Evolutionary conservation across 2,888 invertebrate species (phyloP), one percentile per base, ranked within the genome.

Genomic region (Sarcophaga carnaria): DNA sequence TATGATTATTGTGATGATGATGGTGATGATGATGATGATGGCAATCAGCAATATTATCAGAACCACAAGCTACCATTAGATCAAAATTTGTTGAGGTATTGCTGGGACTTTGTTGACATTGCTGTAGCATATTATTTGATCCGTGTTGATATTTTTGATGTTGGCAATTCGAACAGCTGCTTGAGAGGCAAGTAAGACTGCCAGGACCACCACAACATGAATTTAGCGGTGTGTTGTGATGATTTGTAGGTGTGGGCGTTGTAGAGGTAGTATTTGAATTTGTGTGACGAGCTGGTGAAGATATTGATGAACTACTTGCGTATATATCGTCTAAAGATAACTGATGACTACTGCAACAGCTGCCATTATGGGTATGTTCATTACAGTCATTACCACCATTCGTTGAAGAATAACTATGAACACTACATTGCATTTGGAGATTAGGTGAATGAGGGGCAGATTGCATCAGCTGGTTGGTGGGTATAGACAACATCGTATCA

Each of bases 401-500:
- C 54, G 5, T 54, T 54, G 87, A 88, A 12, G 88, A 84, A 49
- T 89, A 90, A 60, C 88, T 63, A n/a, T 77, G 77, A 54, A 69
- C 76, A 80, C 86, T 89, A 70, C 88, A 89, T 49, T 90, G 90
- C 37, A 90, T 87, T 88, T 89, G 88, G 10, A 82, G 82, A 5
- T 94, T 93, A 60, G 94, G 94, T 62, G 94, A 93, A 89, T 94
- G 94, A 14, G 94, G 94, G 64, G 95, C 94, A 59, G 91, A 91
- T 47, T 92, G 83, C 80, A 92, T 89, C 83, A 92, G 91, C 81
- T 92, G 91, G 62, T 89, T 90, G 67, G 89, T 90, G 37, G 91
- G 90, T 11, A 91, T 89, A n/a, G 94, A 95, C 66, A 96, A 92
- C 94, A 96, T 95, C 5, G 95, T 95, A 91, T 96, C 96, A 67